Evolutionary conservation across 2,113 vertebrate genomes (phyloP), one percentile per base, ranked within the genome.

Genomic region (Nannobrachium achirus): DNA sequence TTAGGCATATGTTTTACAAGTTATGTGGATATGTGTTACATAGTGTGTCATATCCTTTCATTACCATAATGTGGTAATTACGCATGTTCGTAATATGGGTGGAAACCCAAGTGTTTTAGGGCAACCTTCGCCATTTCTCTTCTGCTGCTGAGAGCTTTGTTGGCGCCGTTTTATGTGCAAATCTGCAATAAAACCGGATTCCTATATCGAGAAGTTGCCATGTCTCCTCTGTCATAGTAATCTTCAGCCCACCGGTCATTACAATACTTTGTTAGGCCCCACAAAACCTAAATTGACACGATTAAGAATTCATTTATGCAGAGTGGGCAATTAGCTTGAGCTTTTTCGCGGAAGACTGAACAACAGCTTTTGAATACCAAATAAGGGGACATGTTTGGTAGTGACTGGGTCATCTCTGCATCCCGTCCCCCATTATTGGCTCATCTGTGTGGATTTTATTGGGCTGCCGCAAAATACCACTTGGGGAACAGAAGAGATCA

Each of bases 271-370:
- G 25, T 67, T 63, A 66, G 69, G 57, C 55, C 69, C 18, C 20
- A 10, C 6, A 57, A 78, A 73, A 66, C 52, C 58, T 50, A 57
- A 73, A 64, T 65, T 73, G 61, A 16, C 63, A 60, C 71, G 73
- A 85, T 75, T 71, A 79, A 51, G 33, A 59, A 63, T 74, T 62
- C 41, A 66, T 80, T 75, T 64, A 69, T 80, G 48, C 73, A 77
- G 18, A 58, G 46, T 49, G 57, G n/a, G 51, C 55, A 78, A 64
- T 78, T 78, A 69, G 41, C 13, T 42, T 50, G 20, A 51, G 60
- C 39, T 64, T 66, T 64, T 66, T 71, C 59, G 74, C 65, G 59
- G 33, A 72, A 50, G 39, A 66, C 72, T 46, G 50, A 79, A 59
- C 62, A 75, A 63, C 64, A 50, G 44, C 71, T 61, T 49, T 20